Percentiles rank a stretch among this genome's conserved stretches.
Evolutionary conservation across 2,888 invertebrate species (phyloP).

Genomic region (Timema cristinae): DNA sequence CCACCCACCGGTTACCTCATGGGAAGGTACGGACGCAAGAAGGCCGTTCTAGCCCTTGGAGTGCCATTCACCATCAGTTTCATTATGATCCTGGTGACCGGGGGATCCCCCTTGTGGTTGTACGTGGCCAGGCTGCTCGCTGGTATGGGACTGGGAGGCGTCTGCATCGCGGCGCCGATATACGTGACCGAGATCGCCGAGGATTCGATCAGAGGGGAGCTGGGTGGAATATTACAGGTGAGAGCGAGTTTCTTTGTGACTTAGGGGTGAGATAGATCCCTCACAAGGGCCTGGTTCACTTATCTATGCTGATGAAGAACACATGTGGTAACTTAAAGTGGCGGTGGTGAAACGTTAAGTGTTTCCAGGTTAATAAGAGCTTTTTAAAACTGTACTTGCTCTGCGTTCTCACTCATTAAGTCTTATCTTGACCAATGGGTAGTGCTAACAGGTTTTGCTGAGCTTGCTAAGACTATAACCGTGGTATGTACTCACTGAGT

Average conservation of each 20-base stretch:
- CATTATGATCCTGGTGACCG: conserved; percentile 57
- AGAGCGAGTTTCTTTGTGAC: conserved; percentile 37
- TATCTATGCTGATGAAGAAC: no score
- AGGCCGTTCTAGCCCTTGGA: conserved; percentile 46
- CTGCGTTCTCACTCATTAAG: no score
- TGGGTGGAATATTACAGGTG: conserved; percentile 75
- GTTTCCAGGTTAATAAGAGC: no score
- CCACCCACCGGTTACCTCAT: conserved; percentile 56
- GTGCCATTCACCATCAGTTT: conserved; percentile 65
- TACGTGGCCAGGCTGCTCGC: conserved; percentile 56
- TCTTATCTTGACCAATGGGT: no score
- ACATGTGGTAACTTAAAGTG: no score
- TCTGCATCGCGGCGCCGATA: conserved; percentile 73
- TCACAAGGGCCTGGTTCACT: no score
- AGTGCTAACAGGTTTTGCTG: no score
- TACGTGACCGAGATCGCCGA: conserved; percentile 84
- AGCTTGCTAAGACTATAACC: no score
- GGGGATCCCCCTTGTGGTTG: conserved; percentile 50
- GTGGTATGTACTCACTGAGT: no score
- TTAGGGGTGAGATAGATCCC: no score
- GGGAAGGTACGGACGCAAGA: conserved; percentile 35
- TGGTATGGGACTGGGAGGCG: conserved; percentile 64
- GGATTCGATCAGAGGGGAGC: conserved; percentile 64
- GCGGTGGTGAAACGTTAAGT: no score
- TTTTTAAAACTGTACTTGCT: no score